Percentiles rank a stretch among this genome's conserved stretches.
Conservation (phyloP, 2,888 invertebrate genomes). For the Hymenopus coronatus region DNA sequence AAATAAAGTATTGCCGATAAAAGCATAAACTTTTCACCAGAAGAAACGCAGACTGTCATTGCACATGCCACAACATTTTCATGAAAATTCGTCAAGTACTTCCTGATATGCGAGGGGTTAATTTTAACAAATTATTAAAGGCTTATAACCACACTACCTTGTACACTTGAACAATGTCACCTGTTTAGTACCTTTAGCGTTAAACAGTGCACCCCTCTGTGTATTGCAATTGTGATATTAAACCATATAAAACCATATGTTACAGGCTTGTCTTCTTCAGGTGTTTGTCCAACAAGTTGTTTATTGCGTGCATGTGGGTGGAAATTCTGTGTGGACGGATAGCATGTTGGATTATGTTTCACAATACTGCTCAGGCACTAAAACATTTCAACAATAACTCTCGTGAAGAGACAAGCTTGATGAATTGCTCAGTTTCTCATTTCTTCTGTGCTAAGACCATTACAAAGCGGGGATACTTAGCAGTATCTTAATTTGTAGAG, state of each 20-base stretch:
- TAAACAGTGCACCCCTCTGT: too few relatives aligned
- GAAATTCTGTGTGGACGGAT: background rate
- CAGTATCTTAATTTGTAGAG: background rate
- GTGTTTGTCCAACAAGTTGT: background rate
- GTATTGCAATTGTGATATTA: background rate
- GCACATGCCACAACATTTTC: too few relatives aligned
- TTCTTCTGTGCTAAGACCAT: background rate
- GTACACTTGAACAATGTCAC: too few relatives aligned
- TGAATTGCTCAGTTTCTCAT: background rate
- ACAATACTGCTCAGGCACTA: background rate
- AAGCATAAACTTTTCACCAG: too few relatives aligned
- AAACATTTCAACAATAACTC: background rate
- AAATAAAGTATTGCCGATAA: too few relatives aligned
- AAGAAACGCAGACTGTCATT: too few relatives aligned
- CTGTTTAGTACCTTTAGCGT: too few relatives aligned
- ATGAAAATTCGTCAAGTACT: too few relatives aligned
- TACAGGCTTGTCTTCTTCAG: background rate
- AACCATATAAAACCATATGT: background rate
- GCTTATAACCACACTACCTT: too few relatives aligned
- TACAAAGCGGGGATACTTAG: background rate
- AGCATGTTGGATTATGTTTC: background rate
- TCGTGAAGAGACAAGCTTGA: background rate
- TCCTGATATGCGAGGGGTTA: too few relatives aligned
- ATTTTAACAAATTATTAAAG: too few relatives aligned
- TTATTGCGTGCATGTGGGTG: background rate